phyloP scores from a whole-genome alignment of 2,888 invertebrate genomes.

The Lasioglossum calceatum region DNA sequence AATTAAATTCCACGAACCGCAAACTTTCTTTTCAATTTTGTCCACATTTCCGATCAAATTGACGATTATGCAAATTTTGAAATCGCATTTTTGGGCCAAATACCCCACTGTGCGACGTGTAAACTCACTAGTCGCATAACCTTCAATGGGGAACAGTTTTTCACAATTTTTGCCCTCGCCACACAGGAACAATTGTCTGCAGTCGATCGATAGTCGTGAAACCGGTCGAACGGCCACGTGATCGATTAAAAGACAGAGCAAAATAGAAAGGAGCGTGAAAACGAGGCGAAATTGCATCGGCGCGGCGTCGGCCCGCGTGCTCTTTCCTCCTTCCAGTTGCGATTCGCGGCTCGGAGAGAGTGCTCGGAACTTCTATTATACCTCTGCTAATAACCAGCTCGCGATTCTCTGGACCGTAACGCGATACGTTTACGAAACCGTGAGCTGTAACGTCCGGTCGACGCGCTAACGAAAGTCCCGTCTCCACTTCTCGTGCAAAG shows the following conservation, averaged over 20 bases:
- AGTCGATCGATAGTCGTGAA: conserved; percentile 32
- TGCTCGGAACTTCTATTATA: conserved; percentile 13
- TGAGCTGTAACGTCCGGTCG: conserved; percentile 66
- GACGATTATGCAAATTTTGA: background rate
- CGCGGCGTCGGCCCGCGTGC: background rate
- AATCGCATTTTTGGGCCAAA: no score
- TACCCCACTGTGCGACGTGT: background rate
- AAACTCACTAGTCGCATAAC: background rate
- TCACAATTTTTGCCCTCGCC: conserved; percentile 14
- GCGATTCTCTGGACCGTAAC: conserved; percentile 72
- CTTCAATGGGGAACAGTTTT: background rate
- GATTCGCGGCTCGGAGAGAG: background rate
- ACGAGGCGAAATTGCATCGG: conserved; percentile 30
- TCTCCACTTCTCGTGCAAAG: background rate
- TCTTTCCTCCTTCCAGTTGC: background rate
- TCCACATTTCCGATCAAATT: background rate
- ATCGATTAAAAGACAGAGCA: conserved; percentile 39
- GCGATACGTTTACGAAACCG: conserved; percentile 76
- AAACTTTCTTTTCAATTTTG: background rate
- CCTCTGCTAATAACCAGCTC: conserved; percentile 68
- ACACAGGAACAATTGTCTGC: conserved; percentile 26
- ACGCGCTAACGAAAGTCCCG: conserved; percentile 41
- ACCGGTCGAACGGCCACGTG: conserved; percentile 58
- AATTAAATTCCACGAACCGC: background rate
- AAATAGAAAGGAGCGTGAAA: conserved; percentile 26